phyloP scores from a whole-genome alignment of 2,888 invertebrate genomes.

The Suillia variegata region DNA sequence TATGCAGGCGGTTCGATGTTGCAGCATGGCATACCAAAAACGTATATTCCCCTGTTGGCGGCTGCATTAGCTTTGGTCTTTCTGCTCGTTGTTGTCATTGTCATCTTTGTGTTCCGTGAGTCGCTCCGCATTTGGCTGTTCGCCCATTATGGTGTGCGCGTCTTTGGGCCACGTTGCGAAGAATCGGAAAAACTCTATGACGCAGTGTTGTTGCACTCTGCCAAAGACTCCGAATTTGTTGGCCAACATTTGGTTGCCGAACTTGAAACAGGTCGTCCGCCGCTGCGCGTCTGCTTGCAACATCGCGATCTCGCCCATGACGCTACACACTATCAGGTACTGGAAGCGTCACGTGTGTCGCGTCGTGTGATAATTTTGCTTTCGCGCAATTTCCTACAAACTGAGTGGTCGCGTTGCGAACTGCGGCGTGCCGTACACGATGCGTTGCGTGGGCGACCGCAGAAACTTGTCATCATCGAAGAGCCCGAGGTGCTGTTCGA shows the following conservation, averaged over 20 bases:
- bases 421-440: conserved; percentile 89
- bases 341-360: conserved; percentile 87
- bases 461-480: conserved; percentile 88
- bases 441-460: conserved; percentile 81
- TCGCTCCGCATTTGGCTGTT: conserved; percentile 86
- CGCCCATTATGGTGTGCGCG: conserved; percentile 82
- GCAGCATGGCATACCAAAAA: conserved; percentile 78
- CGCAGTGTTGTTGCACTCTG: conserved; percentile 90
- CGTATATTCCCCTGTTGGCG: conserved; percentile 84
- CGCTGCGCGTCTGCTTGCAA: conserved; percentile 84
- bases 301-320: conserved; percentile 84
- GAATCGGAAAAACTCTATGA: conserved; percentile 88
- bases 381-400: conserved; percentile 88
- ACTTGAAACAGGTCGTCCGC: conserved; percentile 77
- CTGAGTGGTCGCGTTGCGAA: conserved; percentile 92
- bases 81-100: conserved; percentile 74
- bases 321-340: conserved; percentile 65
- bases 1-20: conserved; percentile 78
- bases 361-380: conserved; percentile 84
- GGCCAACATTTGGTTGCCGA: conserved; percentile 83
- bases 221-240: conserved; percentile 89
- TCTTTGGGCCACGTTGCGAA: conserved; percentile 77
- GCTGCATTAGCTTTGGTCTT: conserved; percentile 79
- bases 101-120: conserved; percentile 84
- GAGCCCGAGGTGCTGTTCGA: conserved; percentile 82